Evolutionary conservation across 2,797 vertebrate species (phyloP).

Genomic region (Dermochelys coriacea): DNA sequence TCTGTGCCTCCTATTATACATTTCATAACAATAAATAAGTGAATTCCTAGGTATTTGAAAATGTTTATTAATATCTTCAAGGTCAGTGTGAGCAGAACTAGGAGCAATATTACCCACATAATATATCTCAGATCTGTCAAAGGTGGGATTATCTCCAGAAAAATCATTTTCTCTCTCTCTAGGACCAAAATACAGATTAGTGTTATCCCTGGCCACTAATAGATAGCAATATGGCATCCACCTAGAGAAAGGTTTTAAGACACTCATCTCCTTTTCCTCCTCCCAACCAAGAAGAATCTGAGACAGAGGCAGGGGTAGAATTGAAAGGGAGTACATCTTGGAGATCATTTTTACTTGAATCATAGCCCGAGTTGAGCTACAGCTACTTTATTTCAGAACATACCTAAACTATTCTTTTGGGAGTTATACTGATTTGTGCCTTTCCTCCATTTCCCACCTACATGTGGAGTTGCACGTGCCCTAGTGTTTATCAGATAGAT

Average conservation of each 20-base stretch:
- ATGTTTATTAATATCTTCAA: neutral
- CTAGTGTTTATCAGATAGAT: constrained; percentile 41
- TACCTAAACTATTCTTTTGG: constrained; percentile 34
- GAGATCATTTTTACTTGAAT: constrained; percentile 26
- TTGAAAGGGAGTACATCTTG: neutral
- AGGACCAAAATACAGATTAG: neutral
- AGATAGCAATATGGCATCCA: neutral
- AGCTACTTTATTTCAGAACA: constrained; percentile 44
- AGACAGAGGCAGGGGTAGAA: neutral
- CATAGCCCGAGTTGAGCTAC: constrained; percentile 45
- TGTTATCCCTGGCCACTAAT: neutral
- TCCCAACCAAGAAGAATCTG: constrained; percentile 33
- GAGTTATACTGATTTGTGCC: constrained; percentile 1
- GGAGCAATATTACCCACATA: neutral
- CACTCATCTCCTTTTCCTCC: neutral
- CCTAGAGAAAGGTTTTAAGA: constrained; percentile 3
- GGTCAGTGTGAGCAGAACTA: neutral
- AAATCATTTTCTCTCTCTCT: neutral
- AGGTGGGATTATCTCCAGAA: neutral
- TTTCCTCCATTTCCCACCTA: constrained; percentile 19
- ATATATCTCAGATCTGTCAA: neutral
- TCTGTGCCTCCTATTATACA: neutral
- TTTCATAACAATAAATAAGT: constrained; percentile 35
- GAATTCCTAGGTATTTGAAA: constrained; percentile 32
- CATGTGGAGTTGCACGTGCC: constrained; percentile 34